These are phyloP conservation scores for Drosophila watanabei DNA, from an alignment of 1,140 invertebrate species.

Conservation along the genomic window DNA sequence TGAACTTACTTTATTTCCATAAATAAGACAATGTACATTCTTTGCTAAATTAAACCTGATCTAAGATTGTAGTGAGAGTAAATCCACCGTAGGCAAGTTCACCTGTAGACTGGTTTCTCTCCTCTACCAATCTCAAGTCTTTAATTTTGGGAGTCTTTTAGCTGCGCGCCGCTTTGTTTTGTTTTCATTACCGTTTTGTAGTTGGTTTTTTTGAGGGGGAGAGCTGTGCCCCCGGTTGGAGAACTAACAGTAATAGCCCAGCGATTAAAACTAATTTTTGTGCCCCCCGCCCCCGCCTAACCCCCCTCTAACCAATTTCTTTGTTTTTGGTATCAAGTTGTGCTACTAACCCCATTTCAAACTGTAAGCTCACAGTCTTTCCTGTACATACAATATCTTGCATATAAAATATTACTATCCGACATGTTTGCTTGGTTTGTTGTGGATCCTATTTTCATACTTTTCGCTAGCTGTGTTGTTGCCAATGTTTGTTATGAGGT, in stretches of 20 bases:
- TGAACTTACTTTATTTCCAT: not conserved
- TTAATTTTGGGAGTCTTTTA: conserved; percentile 41
- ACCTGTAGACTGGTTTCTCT: conserved; percentile 8
- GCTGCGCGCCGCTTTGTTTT: conserved; percentile 40
- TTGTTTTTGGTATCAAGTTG: conserved; percentile 54
- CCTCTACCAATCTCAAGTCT: conserved; percentile 14
- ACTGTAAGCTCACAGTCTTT: conserved; percentile 18
- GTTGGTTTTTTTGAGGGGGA: conserved; percentile 22
- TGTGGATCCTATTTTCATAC: conserved; percentile 44
- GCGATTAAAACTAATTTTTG: conserved; percentile 56
- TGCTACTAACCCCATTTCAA: conserved; percentile 55
- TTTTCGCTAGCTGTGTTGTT: conserved; percentile 59
- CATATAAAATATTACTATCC: conserved; percentile 45
- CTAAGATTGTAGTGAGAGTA: not conserved
- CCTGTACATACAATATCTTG: conserved; percentile 39
- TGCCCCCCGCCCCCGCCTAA: conserved; percentile 36
- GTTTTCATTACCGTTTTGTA: conserved; percentile 42
- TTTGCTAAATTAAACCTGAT: not conserved
- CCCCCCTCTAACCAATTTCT: conserved; percentile 9
- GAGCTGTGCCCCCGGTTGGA: conserved; percentile 25
- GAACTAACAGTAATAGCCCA: conserved; percentile 42
- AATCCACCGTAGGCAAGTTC: not conserved
- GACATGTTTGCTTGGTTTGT: conserved; percentile 53
- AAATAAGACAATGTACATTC: not conserved
- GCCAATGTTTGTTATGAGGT: conserved; percentile 31